Conservation (phyloP, 2,797 vertebrate genomes). For the Hemitrygon akajei region DNA sequence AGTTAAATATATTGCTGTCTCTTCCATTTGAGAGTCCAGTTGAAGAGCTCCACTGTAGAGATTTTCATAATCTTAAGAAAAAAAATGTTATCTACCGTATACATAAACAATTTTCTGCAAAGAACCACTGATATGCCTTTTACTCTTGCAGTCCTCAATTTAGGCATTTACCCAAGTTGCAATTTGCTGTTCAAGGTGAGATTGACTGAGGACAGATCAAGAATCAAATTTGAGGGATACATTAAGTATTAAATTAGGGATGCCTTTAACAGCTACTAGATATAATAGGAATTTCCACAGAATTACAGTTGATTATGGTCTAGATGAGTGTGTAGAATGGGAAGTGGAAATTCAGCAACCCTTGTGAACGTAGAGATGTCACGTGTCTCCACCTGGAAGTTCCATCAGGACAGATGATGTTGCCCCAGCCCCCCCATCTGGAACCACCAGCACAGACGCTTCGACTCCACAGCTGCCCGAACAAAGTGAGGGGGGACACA, state of each 20-base stretch:
- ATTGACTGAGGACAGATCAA: neutral
- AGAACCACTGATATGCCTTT: no score
- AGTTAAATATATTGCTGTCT: neutral
- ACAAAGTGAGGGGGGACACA: no score
- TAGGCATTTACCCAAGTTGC: neutral
- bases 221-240: neutral
- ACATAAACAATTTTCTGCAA: neutral
- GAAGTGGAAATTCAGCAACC: neutral
- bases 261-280: neutral
- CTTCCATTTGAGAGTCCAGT: neutral
- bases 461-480: no score
- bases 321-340: neutral
- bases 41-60: neutral
- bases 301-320: neutral
- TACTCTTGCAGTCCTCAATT: neutral
- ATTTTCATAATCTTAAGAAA: neutral
- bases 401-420: no score
- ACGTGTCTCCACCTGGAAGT: neutral
- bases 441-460: no score
- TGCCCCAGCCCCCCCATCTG: no score
- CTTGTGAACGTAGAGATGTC: neutral
- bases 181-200: neutral
- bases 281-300: neutral
- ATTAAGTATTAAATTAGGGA: neutral
- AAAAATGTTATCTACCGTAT: neutral